phyloP scores from a whole-genome alignment of 2,113 vertebrate species.

The Leptobrachium ailaonicum region DNA sequence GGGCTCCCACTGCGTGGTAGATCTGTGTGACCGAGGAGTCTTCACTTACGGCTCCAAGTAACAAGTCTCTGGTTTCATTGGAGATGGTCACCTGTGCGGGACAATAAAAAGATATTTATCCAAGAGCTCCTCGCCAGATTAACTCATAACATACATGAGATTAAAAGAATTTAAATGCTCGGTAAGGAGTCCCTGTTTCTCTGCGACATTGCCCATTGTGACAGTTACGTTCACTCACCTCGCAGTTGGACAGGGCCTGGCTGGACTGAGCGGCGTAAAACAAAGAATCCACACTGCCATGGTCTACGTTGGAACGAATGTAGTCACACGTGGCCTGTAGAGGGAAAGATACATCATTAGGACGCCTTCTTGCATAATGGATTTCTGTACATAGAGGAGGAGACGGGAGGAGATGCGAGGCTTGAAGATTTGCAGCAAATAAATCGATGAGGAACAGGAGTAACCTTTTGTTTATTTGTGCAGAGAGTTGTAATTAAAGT shows the following conservation, averaged over 20 bases:
- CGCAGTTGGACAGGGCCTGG: constrained; percentile 82
- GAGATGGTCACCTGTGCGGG: constrained; percentile 81
- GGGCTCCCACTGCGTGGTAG: constrained; percentile 84
- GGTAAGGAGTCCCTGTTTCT: neutral
- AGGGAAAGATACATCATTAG: constrained; percentile 14
- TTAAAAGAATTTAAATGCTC: neutral
- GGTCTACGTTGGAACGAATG: constrained; percentile 84
- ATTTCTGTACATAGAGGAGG: neutral
- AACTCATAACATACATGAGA: too few species aligned
- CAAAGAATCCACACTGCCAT: constrained; percentile 83
- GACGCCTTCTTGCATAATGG: neutral
- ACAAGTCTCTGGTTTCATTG: constrained; percentile 92
- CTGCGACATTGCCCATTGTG: too few species aligned
- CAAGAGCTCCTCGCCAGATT: too few species aligned
- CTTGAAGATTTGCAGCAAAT: too few species aligned
- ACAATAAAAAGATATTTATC: constrained; percentile 16
- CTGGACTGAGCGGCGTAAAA: constrained; percentile 90
- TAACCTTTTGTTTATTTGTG: too few species aligned
- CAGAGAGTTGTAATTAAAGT: too few species aligned
- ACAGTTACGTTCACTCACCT: constrained; percentile 70
- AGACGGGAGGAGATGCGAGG: too few species aligned
- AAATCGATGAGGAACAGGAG: too few species aligned
- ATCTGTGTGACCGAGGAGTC: constrained; percentile 90
- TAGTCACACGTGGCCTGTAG: constrained; percentile 83
- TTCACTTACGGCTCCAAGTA: constrained; percentile 89